Percentiles rank a stretch among this genome's conserved stretches.
These are phyloP conservation scores for Ypsolopha scabrella DNA, from an alignment of 2,888 invertebrate genomes.

Conservation along the genomic window DNA sequence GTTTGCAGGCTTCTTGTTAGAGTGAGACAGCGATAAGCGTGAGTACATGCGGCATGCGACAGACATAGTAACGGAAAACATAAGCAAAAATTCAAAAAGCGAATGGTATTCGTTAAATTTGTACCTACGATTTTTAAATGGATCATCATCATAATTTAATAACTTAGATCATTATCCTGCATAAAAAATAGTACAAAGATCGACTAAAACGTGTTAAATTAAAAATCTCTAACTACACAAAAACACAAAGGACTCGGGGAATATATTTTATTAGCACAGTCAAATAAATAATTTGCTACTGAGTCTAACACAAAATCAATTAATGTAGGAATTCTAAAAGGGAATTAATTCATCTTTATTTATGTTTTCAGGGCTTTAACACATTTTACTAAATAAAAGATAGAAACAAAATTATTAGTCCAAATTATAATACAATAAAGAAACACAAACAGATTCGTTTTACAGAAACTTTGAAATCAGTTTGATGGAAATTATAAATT, in stretches of 20 bases:
- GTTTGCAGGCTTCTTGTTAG: slow-evolving; percentile 75
- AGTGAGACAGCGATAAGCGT: slow-evolving; percentile 17
- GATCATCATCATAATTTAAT: not conserved
- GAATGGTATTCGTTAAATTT: no score
- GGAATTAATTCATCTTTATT: not conserved
- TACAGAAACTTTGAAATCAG: no score
- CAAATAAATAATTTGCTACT: slow-evolving; percentile 16
- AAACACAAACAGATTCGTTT: no score
- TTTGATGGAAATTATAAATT: no score
- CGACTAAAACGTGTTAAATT: slow-evolving; percentile 2
- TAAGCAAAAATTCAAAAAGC: not conserved
- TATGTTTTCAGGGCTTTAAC: no score
- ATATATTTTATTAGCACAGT: slow-evolving; percentile 21
- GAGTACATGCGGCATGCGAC: slow-evolving; percentile 57
- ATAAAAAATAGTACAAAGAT: not conserved
- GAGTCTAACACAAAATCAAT: not conserved
- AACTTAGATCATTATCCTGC: no score
- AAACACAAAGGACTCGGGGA: slow-evolving; percentile 20
- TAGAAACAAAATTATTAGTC: no score
- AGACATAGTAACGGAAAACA: not conserved
- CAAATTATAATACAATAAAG: no score
- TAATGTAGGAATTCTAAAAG: slow-evolving; percentile 2
- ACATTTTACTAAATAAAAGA: no score
- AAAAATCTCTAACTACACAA: slow-evolving; percentile 17
- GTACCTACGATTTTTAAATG: not conserved